Percentiles rank a stretch among this genome's conserved stretches.
These are phyloP conservation scores for Drosophila nikananu DNA, from an alignment of 1,140 invertebrate genomes.

Conservation along the genomic window DNA sequence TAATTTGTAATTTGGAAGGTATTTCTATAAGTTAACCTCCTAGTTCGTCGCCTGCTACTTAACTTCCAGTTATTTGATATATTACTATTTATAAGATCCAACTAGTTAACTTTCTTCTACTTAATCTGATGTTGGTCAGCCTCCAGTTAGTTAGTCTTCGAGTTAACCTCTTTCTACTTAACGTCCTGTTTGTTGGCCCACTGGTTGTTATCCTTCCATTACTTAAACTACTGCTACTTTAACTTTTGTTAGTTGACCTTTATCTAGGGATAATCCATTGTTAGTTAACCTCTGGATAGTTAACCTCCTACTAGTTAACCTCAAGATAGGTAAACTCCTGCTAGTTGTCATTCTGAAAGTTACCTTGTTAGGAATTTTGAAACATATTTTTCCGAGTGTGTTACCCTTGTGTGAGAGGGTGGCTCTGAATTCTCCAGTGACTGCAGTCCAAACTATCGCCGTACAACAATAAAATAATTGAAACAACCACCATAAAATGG, in stretches of 20 bases:
- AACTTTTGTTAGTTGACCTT: neutral
- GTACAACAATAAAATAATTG: slow-evolving; percentile 70
- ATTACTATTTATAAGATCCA: too few relatives aligned
- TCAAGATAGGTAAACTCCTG: too few relatives aligned
- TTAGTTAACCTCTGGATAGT: too few relatives aligned
- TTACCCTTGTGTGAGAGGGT: slow-evolving; percentile 18
- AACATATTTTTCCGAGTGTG: neutral
- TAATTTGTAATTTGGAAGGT: neutral
- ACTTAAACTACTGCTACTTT: neutral
- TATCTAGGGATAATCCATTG: too few relatives aligned
- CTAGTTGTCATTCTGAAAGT: too few relatives aligned
- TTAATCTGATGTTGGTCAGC: neutral
- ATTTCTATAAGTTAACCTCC: neutral
- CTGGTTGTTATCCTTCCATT: neutral
- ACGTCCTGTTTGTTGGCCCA: neutral
- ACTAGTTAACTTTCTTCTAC: neutral
- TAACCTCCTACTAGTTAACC: too few relatives aligned
- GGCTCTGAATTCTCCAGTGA: slow-evolving; percentile 22
- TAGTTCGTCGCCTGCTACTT: neutral
- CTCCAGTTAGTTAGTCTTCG: too few relatives aligned
- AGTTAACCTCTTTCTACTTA: neutral
- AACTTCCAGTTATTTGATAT: neutral
- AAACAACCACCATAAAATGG: slow-evolving; percentile 78
- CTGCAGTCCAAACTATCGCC: slow-evolving; percentile 42
- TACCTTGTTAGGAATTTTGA: too few relatives aligned